These are phyloP conservation scores for Dynastes hyllus DNA, from an alignment of 2,888 invertebrate genomes.

Conservation along the genomic window DNA sequence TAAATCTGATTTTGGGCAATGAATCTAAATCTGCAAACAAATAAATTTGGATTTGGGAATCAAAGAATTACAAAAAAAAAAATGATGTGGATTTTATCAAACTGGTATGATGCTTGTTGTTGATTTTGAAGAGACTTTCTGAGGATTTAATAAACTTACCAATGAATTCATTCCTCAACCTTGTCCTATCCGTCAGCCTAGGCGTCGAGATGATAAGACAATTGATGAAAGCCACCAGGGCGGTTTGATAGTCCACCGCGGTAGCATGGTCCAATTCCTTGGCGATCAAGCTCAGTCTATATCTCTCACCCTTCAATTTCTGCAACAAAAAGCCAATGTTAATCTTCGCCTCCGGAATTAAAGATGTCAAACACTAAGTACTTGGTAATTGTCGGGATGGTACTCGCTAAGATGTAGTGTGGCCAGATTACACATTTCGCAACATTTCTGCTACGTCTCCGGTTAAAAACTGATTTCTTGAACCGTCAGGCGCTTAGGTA, in stretches of 20 bases:
- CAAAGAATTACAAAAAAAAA: no score
- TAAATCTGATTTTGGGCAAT: neutral
- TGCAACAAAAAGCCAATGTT: slow-evolving; percentile 67
- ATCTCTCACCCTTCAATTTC: slow-evolving; percentile 90
- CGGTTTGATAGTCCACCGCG: slow-evolving; percentile 91
- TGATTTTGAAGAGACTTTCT: neutral
- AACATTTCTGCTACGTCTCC: neutral
- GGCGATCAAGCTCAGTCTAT: slow-evolving; percentile 91
- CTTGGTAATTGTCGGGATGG: neutral
- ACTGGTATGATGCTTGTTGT: no score
- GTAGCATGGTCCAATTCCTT: slow-evolving; percentile 89
- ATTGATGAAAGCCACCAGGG: slow-evolving; percentile 95
- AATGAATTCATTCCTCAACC: slow-evolving; percentile 95
- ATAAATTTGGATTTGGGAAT: neutral
- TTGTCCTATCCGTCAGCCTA: slow-evolving; percentile 87
- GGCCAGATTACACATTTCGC: slow-evolving; percentile 20
- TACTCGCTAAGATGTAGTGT: neutral
- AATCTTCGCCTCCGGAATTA: no score
- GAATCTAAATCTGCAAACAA: neutral
- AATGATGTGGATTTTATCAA: no score
- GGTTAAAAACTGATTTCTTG: neutral
- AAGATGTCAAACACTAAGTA: neutral
- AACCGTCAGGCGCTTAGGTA: neutral
- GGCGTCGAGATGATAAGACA: slow-evolving; percentile 95
- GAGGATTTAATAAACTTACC: slow-evolving; percentile 76